Evolutionary conservation across 2,113 vertebrate species (phyloP).

Genomic region (Electrona antarctica): DNA sequence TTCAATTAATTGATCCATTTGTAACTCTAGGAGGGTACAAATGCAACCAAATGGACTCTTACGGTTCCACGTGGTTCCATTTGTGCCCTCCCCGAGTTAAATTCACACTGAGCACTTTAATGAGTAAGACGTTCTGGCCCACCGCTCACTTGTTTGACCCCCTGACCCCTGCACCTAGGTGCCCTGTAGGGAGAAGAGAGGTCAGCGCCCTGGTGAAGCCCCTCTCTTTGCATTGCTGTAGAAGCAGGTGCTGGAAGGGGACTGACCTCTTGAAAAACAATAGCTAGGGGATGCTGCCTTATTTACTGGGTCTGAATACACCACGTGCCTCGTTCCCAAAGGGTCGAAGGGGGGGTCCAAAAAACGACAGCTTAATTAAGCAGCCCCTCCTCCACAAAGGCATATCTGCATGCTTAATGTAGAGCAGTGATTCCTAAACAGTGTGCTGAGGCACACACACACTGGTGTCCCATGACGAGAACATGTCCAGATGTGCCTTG

Average conservation of each 20-base stretch:
- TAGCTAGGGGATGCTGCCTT: conserved; percentile 19
- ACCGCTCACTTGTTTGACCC: conserved; percentile 22
- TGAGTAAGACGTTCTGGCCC: not conserved
- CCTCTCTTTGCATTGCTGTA: conserved; percentile 26
- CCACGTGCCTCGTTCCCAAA: conserved; percentile 45
- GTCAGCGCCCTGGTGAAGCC: conserved; percentile 24
- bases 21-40: too few species aligned
- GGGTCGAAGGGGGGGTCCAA: not conserved
- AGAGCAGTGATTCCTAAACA: not conserved
- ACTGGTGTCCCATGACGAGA: too few species aligned
- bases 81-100: too few species aligned
- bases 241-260: conserved; percentile 53
- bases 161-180: conserved; percentile 34
- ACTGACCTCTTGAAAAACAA: conserved; percentile 23
- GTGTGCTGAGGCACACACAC: too few species aligned
- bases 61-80: too few species aligned
- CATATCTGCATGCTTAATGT: not conserved
- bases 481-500: too few species aligned
- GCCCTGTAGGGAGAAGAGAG: conserved; percentile 42
- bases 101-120: too few species aligned
- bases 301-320: conserved; percentile 34
- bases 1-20: too few species aligned
- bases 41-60: too few species aligned
- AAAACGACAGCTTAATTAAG: conserved; percentile 1
- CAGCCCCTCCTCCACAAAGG: not conserved